Percentiles rank a stretch among this genome's conserved stretches.
phyloP scores from a whole-genome alignment of 2,888 invertebrate genomes.

The Conistra vaccinii region DNA sequence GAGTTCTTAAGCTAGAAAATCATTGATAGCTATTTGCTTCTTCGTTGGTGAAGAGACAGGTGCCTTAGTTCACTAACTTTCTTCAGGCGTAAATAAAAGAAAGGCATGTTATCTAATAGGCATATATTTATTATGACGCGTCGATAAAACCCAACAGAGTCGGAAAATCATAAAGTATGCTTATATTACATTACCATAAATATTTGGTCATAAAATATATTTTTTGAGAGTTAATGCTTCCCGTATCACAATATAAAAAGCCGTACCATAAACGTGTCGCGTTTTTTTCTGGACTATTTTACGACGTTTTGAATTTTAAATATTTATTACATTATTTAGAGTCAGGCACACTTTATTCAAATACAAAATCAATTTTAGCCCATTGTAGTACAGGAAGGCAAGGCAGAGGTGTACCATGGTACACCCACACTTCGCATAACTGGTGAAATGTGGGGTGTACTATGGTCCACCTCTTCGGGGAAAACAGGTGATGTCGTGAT shows the following conservation, averaged over 20 bases:
- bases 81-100: constrained; percentile 27
- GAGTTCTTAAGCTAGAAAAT: neutral
- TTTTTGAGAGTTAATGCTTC: constrained; percentile 56
- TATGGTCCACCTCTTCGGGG: neutral
- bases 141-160: constrained; percentile 56
- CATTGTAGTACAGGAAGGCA: neutral
- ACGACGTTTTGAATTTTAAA: constrained; percentile 47
- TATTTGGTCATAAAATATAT: constrained; percentile 60
- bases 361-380: neutral
- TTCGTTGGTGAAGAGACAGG: neutral
- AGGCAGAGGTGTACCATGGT: no score
- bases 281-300: constrained; percentile 37
- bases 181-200: constrained; percentile 65
- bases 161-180: constrained; percentile 61
- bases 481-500: neutral
- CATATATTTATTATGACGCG: constrained; percentile 52
- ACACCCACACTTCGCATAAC: neutral
- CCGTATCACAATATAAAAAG: constrained; percentile 44
- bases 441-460: neutral
- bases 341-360: constrained; percentile 13
- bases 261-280: constrained; percentile 37
- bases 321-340: constrained; percentile 32
- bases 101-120: constrained; percentile 33
- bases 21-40: neutral
- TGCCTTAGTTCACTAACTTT: neutral